Base-by-base conservation (phyloP, 2,888 invertebrate species). In the Loripinus fragilis region DNA sequence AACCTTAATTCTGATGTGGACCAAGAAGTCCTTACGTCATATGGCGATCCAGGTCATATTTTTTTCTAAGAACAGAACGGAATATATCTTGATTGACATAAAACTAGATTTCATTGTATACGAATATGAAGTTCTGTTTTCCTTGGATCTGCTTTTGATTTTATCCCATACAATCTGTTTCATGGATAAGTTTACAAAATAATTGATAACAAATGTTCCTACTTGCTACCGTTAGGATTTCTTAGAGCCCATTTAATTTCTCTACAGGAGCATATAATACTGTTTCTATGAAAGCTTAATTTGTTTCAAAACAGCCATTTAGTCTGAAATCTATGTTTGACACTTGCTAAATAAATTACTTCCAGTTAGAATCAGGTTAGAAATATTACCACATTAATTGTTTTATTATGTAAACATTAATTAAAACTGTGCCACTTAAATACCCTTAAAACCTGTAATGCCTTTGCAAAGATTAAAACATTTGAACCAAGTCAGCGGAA, bases 391-490 rank as follows among this genome's bases (percentile, higher is more conserved):
- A 52, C 68, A 74, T 69, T 80, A 83, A 76, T 73, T 78, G 65
- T 50, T 50, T 71, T 78, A 74, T 83, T 76, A 80, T 73, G 78
- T 83, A 83, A 83, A 83, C 83, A 83, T 83, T 83, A 83, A 83
- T 83, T 83, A 83, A 80, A 83, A 80, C 74, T 74, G 72, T 66
- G 73, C 79, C 75, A 71, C 75, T 80, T 80, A 74, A 80, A 60
- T 73, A 76, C 52, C 74, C 68, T 70, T 48, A 67, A 74, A n/a
- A 68, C 25, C 68, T 60, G 60, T 60, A 60, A 33, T 60, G 30
- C 60, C 33, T 60, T 33, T 17, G 33, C 60, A 60, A 23, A 60
- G 15, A 8, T 3, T 8, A 45, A 45, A 45, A 20, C 15, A 45
- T 20, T 15, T 45, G 3, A 8, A 38, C 38, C 12, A 38, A 38